Percentiles rank a stretch among this genome's conserved stretches.
Conservation (phyloP, 2,113 vertebrate species). For the Donacobius atricapilla region DNA sequence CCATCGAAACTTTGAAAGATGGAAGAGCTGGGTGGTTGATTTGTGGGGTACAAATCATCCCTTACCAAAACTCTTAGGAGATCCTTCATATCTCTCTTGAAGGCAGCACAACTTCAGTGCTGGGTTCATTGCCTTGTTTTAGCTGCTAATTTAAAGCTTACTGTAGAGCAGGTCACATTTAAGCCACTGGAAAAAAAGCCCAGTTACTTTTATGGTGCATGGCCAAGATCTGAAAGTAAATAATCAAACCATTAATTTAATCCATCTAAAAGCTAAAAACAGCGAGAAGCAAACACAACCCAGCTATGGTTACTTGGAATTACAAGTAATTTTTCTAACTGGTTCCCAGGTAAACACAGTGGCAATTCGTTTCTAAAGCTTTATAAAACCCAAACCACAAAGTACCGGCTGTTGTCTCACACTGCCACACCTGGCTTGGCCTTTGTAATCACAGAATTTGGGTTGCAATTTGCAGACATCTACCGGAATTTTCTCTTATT, state of each 20-base stretch:
- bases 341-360: not conserved
- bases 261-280: not conserved
- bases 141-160: slow-evolving; percentile 4
- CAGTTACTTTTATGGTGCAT: not conserved
- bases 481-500: not conserved
- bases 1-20: not conserved
- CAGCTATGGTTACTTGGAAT: not conserved
- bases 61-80: not conserved
- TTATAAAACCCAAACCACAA: not conserved
- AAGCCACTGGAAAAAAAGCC: not conserved
- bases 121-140: not conserved
- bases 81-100: not conserved
- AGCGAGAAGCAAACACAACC: not conserved
- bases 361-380: not conserved
- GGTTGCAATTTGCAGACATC: not conserved
- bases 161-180: not conserved
- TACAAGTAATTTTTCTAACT: not conserved
- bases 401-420: not conserved
- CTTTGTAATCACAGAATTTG: not conserved
- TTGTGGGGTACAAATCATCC: not conserved
- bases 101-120: not conserved
- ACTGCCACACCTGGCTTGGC: not conserved
- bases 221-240: not conserved
- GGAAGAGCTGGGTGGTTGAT: not conserved
- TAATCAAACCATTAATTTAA: not conserved